Evolutionary conservation across 2,888 invertebrate genomes (phyloP), one percentile per base, ranked within the genome.

Genomic region (Bugula neritina): DNA sequence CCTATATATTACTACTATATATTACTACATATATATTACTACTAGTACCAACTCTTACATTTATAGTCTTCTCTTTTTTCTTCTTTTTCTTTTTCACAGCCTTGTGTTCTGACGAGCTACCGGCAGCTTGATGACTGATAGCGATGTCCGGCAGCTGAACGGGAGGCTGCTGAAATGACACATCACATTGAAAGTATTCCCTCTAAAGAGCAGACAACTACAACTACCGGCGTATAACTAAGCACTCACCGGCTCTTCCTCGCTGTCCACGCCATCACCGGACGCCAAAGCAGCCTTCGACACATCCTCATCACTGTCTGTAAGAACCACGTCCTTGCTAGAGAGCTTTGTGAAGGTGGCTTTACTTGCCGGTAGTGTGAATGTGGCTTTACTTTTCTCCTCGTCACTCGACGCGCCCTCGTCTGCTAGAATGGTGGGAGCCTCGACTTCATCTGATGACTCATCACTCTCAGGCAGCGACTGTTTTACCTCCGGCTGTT

Each of bases 91-190:
- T 25, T 13, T 21, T 27, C 10, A 27, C 27, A 31, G 63, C 10
- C 17, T 13, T 63, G 5, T 31, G 21, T 31, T 63, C 63, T 2
- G 21, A 21, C 3, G 63, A 63, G 5, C 3, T 10, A 13, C 13
- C 31, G 31, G 3, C 13, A 3, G 63, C n/a, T 31, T 63, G 63
- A n/a, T 63, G 63, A 27, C 63, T 63, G 34, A 27, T 63, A n/a
- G 63, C 63, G 27, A 63, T 63, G 27, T 63, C 63, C 31, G 63
- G 63, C n/a, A 63, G 63, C 31, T 63, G 63, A 13, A 63, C 31
- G n/a, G 63, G 23, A 5, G 13, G 23, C 13, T n/a, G n/a, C n/a
- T n/a, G n/a, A n/a, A n/a, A n/a, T n/a, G n/a, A n/a, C n/a, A n/a
- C n/a, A n/a, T n/a, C n/a, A n/a, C n/a, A n/a, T n/a, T n/a, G n/a